Percentiles rank a stretch among this genome's conserved stretches.
These are phyloP conservation scores for Sebastes diaconus DNA, from an alignment of 2,797 vertebrate species.

Conservation along the genomic window DNA sequence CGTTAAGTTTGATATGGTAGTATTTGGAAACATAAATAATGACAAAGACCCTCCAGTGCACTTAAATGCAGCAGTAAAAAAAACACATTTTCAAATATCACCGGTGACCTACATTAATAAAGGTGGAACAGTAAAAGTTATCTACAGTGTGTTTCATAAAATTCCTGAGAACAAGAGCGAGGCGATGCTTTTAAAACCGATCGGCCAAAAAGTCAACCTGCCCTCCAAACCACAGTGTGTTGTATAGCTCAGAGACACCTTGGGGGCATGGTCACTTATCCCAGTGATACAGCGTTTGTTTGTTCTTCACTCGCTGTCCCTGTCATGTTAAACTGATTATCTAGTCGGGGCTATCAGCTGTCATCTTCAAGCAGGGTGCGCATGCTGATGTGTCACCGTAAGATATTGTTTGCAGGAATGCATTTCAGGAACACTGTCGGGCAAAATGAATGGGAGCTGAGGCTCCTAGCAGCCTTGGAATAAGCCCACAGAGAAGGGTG, in stretches of 20 bases:
- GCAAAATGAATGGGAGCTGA: slow-evolving; percentile 69
- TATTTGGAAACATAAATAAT: slow-evolving; percentile 76
- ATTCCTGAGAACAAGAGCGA: slow-evolving; percentile 24
- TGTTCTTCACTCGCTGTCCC: slow-evolving; percentile 36
- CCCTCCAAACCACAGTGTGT: slow-evolving; percentile 13
- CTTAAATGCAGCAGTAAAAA: slow-evolving; percentile 57
- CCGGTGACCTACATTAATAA: slow-evolving; percentile 57
- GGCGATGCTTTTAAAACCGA: slow-evolving; percentile 21
- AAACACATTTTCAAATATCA: slow-evolving; percentile 62
- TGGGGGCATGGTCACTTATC: slow-evolving; percentile 16
- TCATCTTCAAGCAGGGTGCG: slow-evolving; percentile 43
- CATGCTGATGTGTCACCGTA: slow-evolving; percentile 44
- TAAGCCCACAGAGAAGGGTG: slow-evolving; percentile 71
- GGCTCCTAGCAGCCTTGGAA: slow-evolving; percentile 73
- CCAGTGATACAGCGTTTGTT: slow-evolving; percentile 37
- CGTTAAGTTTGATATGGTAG: slow-evolving; percentile 62
- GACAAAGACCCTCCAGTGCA: slow-evolving; percentile 60
- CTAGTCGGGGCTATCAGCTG: slow-evolving; percentile 47
- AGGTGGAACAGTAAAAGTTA: slow-evolving; percentile 48
- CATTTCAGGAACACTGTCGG: slow-evolving; percentile 51
- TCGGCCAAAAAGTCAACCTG: slow-evolving; percentile 27
- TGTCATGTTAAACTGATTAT: slow-evolving; percentile 62
- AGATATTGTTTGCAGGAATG: slow-evolving; percentile 59
- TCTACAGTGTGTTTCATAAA: slow-evolving; percentile 32
- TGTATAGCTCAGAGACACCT: slow-evolving; percentile 28